These are phyloP conservation scores for Drosophila ananassae DNA, from an alignment of 1,140 invertebrate genomes.

Conservation along the genomic window DNA sequence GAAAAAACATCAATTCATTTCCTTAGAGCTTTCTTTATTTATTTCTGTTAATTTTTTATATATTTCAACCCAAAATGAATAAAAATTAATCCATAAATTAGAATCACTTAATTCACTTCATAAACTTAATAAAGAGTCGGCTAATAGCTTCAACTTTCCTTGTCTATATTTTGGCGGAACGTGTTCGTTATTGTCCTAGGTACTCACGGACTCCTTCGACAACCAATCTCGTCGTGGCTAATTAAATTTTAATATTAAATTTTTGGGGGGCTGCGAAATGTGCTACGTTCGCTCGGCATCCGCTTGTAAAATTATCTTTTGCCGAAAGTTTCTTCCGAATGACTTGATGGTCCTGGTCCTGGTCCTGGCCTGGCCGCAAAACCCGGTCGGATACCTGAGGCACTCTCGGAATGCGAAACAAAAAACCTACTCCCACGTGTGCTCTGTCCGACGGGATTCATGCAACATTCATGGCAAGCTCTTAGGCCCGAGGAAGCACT, in stretches of 20 bases:
- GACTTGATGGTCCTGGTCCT: background rate
- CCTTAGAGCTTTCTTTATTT: too few relatives aligned
- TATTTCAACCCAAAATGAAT: too few relatives aligned
- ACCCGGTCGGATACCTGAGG: conserved; percentile 3
- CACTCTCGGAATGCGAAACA: conserved; percentile 19
- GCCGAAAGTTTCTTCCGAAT: conserved; percentile 30
- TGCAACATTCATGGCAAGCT: conserved; percentile 69
- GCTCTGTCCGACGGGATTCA: conserved; percentile 35
- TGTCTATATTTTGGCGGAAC: background rate
- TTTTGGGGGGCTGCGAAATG: conserved; percentile 56
- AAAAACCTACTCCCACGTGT: conserved; percentile 35
- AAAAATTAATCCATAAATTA: background rate
- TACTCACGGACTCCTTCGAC: conserved; percentile 18
- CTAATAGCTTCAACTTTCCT: background rate
- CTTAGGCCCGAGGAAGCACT: conserved; percentile 71
- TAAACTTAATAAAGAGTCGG: conserved; percentile 1
- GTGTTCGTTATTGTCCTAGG: background rate
- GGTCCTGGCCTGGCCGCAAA: conserved; percentile 16
- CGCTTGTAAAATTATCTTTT: conserved; percentile 34
- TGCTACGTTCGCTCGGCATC: conserved; percentile 22
- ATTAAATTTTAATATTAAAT: conserved; percentile 80
- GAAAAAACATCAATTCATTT: too few relatives aligned
- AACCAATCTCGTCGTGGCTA: conserved; percentile 47
- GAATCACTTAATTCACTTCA: conserved; percentile 10
- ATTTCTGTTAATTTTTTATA: too few relatives aligned